These are phyloP conservation scores for Myzus persicae DNA, from an alignment of 1,140 invertebrate genomes.

Conservation along the genomic window DNA sequence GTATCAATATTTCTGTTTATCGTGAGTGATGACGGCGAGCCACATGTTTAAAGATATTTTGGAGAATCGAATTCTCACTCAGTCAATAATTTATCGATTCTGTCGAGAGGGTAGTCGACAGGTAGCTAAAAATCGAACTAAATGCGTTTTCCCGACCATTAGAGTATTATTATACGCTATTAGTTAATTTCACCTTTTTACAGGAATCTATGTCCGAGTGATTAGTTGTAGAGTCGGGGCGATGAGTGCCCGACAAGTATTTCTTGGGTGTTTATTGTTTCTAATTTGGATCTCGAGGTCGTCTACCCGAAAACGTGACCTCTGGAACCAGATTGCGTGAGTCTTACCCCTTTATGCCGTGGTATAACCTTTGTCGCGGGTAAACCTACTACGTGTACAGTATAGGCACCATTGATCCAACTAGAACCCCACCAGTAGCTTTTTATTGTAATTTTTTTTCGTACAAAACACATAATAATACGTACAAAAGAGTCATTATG, in stretches of 20 bases:
- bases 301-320: conserved; percentile 34
- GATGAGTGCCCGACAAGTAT: not conserved
- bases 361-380: conserved; percentile 19
- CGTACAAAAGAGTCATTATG: conserved; percentile 25
- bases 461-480: not conserved
- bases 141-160: not conserved
- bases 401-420: conserved; percentile 33
- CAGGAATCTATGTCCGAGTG: not conserved
- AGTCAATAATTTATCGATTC: not conserved
- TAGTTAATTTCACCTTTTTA: not conserved
- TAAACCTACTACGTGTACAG: not conserved
- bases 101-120: not conserved
- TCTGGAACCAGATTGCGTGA: conserved; percentile 30
- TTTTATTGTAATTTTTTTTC: conserved; percentile 21
- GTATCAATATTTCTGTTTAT: not conserved
- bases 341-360: conserved; percentile 23
- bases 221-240: not conserved
- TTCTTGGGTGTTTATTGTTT: not conserved
- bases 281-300: not conserved
- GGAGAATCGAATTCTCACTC: not conserved
- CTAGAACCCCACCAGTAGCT: not conserved
- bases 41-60: not conserved
- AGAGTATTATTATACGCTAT: not conserved
- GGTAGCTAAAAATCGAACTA: not conserved
- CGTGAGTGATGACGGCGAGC: not conserved